Percentiles rank a stretch among this genome's conserved stretches.
phyloP scores from a whole-genome alignment of 2,888 invertebrate genomes.

The Pyrrhia umbra region DNA sequence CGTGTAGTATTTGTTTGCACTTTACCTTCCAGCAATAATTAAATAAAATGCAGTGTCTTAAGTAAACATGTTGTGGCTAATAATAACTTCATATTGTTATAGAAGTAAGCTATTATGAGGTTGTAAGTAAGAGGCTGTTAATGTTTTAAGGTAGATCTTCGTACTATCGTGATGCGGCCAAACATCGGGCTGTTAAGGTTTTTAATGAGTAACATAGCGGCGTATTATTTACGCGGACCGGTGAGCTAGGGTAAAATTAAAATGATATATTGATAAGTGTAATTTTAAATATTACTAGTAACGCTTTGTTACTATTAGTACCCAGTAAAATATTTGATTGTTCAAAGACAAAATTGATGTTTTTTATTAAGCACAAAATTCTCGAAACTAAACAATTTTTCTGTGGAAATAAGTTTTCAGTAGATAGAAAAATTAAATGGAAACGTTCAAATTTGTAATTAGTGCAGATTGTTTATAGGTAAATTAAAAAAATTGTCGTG shows the following conservation, averaged over 20 bases:
- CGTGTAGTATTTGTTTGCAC: slow-evolving; percentile 27
- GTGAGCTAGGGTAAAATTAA: slow-evolving; percentile 20
- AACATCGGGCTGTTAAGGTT: slow-evolving; percentile 25
- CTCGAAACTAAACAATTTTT: not conserved
- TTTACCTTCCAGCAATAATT: slow-evolving; percentile 71
- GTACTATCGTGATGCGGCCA: slow-evolving; percentile 60
- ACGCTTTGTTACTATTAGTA: slow-evolving; percentile 1
- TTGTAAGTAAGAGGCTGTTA: slow-evolving; percentile 84
- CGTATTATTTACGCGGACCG: slow-evolving; percentile 39
- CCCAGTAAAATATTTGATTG: slow-evolving; percentile 21
- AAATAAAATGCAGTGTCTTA: slow-evolving; percentile 82
- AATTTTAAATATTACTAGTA: slow-evolving; percentile 3
- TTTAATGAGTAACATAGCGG: slow-evolving; percentile 8
- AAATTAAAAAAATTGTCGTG: slow-evolving; percentile 23
- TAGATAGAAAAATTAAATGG: not conserved
- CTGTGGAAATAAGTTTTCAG: not conserved
- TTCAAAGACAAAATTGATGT: slow-evolving; percentile 8
- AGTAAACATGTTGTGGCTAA: slow-evolving; percentile 81
- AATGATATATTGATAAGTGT: slow-evolving; percentile 13
- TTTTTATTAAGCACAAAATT: slow-evolving; percentile 38
- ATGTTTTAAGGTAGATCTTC: slow-evolving; percentile 68
- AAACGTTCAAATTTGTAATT: not conserved
- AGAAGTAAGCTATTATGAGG: slow-evolving; percentile 74
- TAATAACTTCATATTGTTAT: slow-evolving; percentile 73
- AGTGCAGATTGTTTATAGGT: not conserved